Conservation (phyloP, 2,797 vertebrate genomes). For the Myotis pilosus region DNA sequence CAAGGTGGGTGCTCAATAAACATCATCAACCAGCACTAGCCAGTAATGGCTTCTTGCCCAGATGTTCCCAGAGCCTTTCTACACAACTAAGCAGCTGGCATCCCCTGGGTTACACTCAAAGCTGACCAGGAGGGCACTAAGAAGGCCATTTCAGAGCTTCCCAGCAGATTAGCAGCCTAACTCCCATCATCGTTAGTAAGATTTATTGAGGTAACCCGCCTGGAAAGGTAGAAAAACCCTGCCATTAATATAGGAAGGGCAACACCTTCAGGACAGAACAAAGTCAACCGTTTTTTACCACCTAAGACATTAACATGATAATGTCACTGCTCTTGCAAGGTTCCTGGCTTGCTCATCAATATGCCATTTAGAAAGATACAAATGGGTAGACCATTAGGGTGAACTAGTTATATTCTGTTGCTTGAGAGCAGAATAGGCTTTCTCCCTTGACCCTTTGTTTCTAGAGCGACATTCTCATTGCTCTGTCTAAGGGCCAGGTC, state of each 20-base stretch:
- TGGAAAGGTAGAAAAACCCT: slow-evolving; percentile 6
- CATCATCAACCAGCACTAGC: neutral
- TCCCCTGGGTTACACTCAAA: neutral
- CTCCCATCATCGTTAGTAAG: slow-evolving; percentile 40
- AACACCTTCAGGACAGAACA: slow-evolving; percentile 69
- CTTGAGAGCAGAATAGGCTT: slow-evolving; percentile 23
- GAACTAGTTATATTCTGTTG: slow-evolving; percentile 50
- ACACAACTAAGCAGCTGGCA: neutral
- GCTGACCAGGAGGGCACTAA: neutral
- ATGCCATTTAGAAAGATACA: slow-evolving; percentile 56
- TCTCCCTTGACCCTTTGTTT: neutral
- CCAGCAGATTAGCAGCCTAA: neutral
- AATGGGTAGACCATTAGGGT: slow-evolving; percentile 19
- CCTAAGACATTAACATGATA: slow-evolving; percentile 69
- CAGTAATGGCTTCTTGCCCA: neutral
- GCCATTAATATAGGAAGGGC: slow-evolving; percentile 73
- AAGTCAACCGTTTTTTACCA: slow-evolving; percentile 76
- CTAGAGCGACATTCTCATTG: neutral
- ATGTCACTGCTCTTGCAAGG: slow-evolving; percentile 69
- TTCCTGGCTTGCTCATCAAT: slow-evolving; percentile 65
- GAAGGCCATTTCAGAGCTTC: neutral
- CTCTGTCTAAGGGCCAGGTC: neutral
- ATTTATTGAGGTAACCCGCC: slow-evolving; percentile 54
- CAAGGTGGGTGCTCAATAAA: neutral
- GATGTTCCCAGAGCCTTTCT: slow-evolving; percentile 3